A percentile compares a stretch with the other conserved stretches of the same genome.
Evolutionary conservation across 2,888 invertebrate genomes (phyloP).

Genomic region (Heliconius ismenius): DNA sequence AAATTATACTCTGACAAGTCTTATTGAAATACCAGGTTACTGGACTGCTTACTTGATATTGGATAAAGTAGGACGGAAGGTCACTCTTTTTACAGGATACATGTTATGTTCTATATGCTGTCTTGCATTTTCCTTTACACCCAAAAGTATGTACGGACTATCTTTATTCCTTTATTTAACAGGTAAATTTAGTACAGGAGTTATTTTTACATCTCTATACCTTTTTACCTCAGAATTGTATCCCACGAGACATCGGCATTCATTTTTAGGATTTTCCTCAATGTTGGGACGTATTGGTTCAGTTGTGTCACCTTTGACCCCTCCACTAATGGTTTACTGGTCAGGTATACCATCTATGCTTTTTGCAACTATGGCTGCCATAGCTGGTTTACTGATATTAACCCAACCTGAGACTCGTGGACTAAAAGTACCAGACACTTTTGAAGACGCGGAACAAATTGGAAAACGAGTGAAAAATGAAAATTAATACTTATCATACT

Average conservation of each 20-base stretch:
- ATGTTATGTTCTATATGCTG: slow-evolving; percentile 77
- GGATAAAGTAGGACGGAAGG: slow-evolving; percentile 82
- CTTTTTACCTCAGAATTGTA: slow-evolving; percentile 87
- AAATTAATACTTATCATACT: neutral
- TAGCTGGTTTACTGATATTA: slow-evolving; percentile 65
- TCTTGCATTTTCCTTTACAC: slow-evolving; percentile 77
- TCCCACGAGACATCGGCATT: slow-evolving; percentile 86
- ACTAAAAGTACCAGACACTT: slow-evolving; percentile 69
- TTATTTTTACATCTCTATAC: slow-evolving; percentile 85
- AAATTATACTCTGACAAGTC: slow-evolving; percentile 85
- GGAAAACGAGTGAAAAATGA: slow-evolving; percentile 48
- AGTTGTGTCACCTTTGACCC: slow-evolving; percentile 86
- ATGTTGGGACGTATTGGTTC: slow-evolving; percentile 88
- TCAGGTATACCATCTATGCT: slow-evolving; percentile 69
- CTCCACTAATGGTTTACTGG: slow-evolving; percentile 81
- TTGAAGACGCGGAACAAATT: slow-evolving; percentile 72
- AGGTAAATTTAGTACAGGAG: slow-evolving; percentile 85
- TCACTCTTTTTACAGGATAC: slow-evolving; percentile 66
- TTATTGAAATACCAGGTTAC: slow-evolving; percentile 88
- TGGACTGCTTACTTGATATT: slow-evolving; percentile 83
- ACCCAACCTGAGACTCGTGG: slow-evolving; percentile 74
- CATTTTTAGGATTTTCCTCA: slow-evolving; percentile 85
- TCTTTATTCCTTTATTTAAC: slow-evolving; percentile 77
- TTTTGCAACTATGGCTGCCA: slow-evolving; percentile 66
- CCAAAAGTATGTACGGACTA: slow-evolving; percentile 58